Evolutionary conservation across 2,113 vertebrate species (phyloP).

Genomic region (Nettapus auritus): DNA sequence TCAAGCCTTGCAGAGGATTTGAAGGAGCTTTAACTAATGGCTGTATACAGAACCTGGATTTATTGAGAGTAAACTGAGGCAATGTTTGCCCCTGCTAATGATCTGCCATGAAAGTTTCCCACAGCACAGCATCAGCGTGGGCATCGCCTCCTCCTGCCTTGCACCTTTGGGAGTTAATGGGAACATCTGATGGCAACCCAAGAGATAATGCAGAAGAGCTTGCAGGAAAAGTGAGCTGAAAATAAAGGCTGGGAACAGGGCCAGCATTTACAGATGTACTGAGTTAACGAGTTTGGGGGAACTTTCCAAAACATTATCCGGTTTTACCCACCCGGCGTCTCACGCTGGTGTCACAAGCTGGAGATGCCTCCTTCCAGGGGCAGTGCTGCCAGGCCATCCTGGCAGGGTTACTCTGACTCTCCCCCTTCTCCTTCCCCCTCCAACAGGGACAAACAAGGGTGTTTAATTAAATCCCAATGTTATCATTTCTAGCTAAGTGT

Average conservation of each 20-base stretch:
- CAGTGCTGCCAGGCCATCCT: background rate
- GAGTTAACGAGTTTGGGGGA: background rate
- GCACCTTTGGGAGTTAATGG: background rate
- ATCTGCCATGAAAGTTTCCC: background rate
- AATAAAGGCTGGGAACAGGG: constrained; percentile 26
- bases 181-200: background rate
- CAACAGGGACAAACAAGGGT: background rate
- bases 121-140: accelerated
- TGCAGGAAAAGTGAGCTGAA: constrained; percentile 12
- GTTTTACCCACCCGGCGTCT: background rate
- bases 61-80: background rate
- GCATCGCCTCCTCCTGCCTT: background rate
- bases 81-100: accelerated
- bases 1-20: background rate
- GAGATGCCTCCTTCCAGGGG: background rate
- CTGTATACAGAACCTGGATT: background rate
- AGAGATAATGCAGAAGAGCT: background rate
- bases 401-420: background rate
- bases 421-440: background rate
- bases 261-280: constrained; percentile 31
- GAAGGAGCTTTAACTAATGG: background rate
- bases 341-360: background rate
- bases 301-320: constrained; percentile 1
- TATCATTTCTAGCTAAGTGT: constrained; percentile 35
- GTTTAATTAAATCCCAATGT: constrained; percentile 37